Evolutionary conservation across 1,140 invertebrate genomes (phyloP).

Genomic region (Lerema accius): DNA sequence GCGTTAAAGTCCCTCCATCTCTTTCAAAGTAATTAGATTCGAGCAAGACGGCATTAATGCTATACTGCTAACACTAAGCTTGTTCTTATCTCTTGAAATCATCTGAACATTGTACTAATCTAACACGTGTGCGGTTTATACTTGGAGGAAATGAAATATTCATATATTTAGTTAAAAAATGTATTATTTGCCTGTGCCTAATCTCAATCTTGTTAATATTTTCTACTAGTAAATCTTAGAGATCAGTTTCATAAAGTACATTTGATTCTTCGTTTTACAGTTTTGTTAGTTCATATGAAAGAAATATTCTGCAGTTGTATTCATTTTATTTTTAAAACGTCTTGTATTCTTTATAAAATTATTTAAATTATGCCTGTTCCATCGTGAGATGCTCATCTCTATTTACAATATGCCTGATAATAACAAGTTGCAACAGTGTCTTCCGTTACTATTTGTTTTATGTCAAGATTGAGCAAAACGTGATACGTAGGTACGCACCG

Average conservation of each 20-base stretch:
- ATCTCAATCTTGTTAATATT: too few relatives aligned
- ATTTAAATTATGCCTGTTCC: too few relatives aligned
- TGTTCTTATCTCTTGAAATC: conserved; percentile 1
- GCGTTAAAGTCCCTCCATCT: conserved; percentile 4
- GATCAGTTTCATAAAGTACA: too few relatives aligned
- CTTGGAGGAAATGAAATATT: neutral
- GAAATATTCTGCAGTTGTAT: too few relatives aligned
- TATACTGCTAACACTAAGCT: conserved; percentile 10
- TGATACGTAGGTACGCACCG: neutral
- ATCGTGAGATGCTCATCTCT: neutral
- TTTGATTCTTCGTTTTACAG: too few relatives aligned
- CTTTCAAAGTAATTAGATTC: neutral
- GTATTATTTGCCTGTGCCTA: too few relatives aligned
- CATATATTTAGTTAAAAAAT: too few relatives aligned
- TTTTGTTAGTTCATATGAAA: too few relatives aligned
- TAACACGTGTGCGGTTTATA: neutral
- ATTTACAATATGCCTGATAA: neutral
- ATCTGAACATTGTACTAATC: conserved; percentile 18
- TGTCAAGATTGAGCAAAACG: neutral
- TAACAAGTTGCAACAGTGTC: neutral
- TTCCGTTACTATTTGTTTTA: neutral
- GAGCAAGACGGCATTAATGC: neutral
- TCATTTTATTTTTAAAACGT: too few relatives aligned
- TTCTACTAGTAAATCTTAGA: too few relatives aligned
- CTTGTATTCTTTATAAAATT: too few relatives aligned